Evolutionary conservation across 2,113 vertebrate species (phyloP), one percentile per base, ranked within the genome.

Genomic region (Oncorhynchus gorbuscha): DNA sequence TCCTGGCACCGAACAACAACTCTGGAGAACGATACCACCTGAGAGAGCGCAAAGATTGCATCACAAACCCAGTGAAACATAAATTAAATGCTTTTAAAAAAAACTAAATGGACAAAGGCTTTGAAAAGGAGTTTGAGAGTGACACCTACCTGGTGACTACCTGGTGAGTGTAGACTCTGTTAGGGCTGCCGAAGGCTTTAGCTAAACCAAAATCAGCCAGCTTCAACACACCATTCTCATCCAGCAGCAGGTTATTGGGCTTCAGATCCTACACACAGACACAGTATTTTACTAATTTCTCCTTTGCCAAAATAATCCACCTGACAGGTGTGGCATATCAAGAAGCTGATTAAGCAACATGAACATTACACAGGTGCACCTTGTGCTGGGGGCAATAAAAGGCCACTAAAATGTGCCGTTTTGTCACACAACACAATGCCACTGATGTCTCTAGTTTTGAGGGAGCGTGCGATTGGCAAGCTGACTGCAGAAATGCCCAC

Each of bases 21-120:
- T 99, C 98, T 58, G 98, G 98, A 1, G 97, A 93, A 79, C 97
- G 95, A 87, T 99, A 99, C 98, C 98, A 99, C 77, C 98, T 99
- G 74, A 79, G 78, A 86, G 76, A 77, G 69, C 70, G 48, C 1
- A 18, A 83, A 59, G 4, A 71, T 51, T 1, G 6, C 14, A 67
- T 16, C 22, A 4, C 71, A 90, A n/a, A 30, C n/a, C 24, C n/a
- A 45, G 18, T 24, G 61, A 18, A 1, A 69, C 32, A 24, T 62
- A 69, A 32, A 24, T 62, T 0, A 22, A 62, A 22, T 12, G 16
- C 14, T 0, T 18, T 32, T 6, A 0, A n/a, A n/a, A n/a, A n/a
- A n/a, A n/a, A 5, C 3, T 5, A 13, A 55, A 55, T 4, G 3
- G 51, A 55, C 51, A 55, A 14, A 18, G 14, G 51, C 39, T 12